Evolutionary conservation across 1,140 invertebrate genomes (phyloP), one percentile per base, ranked within the genome.

Genomic region (Cyclina sinensis): DNA sequence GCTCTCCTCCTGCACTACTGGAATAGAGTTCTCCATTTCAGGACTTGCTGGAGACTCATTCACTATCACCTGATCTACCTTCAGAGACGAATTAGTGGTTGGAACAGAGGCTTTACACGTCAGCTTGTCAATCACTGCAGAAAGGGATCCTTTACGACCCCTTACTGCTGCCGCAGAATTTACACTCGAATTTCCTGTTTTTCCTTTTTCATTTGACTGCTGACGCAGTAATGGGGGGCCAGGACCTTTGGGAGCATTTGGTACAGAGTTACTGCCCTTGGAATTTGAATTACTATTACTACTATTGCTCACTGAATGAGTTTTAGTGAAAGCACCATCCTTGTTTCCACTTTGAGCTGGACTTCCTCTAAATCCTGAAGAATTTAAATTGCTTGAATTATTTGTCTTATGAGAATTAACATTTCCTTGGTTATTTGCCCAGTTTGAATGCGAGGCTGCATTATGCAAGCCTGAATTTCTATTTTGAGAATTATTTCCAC

Each of bases 51-150:
- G 80, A 12, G 82, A 57, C 27, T 73, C 74, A 43, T 86, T 82
- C 30, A 85, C 46, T 48, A 65, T 62, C 7, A 78, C 83, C 21
- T 73, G 85, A 37, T 83, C 78, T 27, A 62, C 65, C 39, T 54
- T 68, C 43, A 76, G 65, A 24, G 83, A 68, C 21, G 35, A 37
- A 46, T 30, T 62, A 78, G 35, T 76, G 1, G 37, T 35, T 27
- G 81, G 73, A 30, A 84, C 74, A 0, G n/a, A n/a, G n/a, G 81
- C 86, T 37, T 83, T 84, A 43, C 88, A 93, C n/a, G 90, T 97
- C 14, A 99, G 94, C 93, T 98, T 98, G 92, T 98, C 98, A 83
- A 98, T 98, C 0, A 99, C 97, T 0, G 98, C 98, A 85, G 97
- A 98, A 4, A 98, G 95, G 0, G 97, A 98, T 62, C 97, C 97